Evolutionary conservation across 30 jellyfish, hydroid and myxozoan genomes (phyloP).

Genomic region (Nemopilema nomurai): DNA sequence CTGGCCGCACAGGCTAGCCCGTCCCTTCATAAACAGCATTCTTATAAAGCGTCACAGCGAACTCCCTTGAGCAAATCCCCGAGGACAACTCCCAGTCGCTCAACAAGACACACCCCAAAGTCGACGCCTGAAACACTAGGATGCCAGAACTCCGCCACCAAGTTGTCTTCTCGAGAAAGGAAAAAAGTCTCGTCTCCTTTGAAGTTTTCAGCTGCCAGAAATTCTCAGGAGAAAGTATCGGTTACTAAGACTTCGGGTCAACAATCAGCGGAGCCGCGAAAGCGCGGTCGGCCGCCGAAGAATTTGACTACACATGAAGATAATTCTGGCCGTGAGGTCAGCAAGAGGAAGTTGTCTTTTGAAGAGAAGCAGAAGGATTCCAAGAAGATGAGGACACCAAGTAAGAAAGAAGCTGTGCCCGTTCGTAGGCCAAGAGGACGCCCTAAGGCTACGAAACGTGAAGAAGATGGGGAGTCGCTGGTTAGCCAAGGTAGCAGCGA

Average conservation of each 20-base stretch:
- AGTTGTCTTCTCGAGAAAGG: not conserved
- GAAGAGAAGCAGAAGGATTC: conserved; percentile 12
- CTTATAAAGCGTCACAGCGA: not conserved
- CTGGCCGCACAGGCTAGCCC: not conserved
- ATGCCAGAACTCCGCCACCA: not conserved
- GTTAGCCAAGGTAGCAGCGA: not conserved
- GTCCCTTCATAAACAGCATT: not conserved
- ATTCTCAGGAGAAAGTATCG: conserved; percentile 8
- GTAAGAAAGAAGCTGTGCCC: not conserved
- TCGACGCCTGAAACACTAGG: not conserved
- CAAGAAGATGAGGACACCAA: not conserved
- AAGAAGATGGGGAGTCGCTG: not conserved
- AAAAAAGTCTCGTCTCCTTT: not conserved
- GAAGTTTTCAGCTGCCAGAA: not conserved
- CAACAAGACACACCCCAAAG: not conserved
- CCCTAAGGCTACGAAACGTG: not conserved
- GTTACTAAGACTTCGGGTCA: not conserved
- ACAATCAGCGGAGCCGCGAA: not conserved
- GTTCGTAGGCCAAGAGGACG: conserved; percentile 8
- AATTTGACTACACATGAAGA: not conserved
- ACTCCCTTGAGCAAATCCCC: conserved; percentile 14
- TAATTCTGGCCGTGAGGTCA: not conserved
- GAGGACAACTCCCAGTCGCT: not conserved
- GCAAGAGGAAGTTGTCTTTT: conserved; percentile 14
- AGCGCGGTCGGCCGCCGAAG: not conserved